These are phyloP conservation scores for Oryzias javanicus DNA, from an alignment of 2,113 vertebrate genomes.

Conservation along the genomic window DNA sequence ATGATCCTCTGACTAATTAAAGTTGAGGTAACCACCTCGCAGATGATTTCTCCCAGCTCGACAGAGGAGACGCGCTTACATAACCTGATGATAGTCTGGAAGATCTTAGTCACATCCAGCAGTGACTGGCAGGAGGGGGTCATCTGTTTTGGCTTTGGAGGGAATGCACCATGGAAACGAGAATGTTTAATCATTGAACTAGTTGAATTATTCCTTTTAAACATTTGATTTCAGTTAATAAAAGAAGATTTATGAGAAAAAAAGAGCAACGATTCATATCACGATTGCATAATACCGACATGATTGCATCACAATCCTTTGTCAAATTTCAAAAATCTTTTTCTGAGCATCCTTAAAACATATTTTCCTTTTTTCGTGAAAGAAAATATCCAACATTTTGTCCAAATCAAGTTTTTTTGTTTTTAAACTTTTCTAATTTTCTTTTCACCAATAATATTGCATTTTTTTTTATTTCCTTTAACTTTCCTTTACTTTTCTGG, in stretches of 20 bases:
- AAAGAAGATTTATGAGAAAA: neutral
- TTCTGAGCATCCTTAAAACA: too few species aligned
- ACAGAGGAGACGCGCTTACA: conserved; percentile 49
- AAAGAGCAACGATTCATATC: too few species aligned
- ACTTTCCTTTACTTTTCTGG: too few species aligned
- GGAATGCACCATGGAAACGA: conserved; percentile 12
- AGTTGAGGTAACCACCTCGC: conserved; percentile 37
- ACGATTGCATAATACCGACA: too few species aligned
- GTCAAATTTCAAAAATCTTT: too few species aligned
- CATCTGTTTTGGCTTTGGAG: conserved; percentile 26
- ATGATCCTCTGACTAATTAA: conserved; percentile 54
- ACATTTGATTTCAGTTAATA: conserved; percentile 3
- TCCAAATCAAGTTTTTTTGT: too few species aligned
- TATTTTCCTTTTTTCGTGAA: too few species aligned
- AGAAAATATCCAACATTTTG: too few species aligned
- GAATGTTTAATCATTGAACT: conserved; percentile 1
- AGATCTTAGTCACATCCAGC: conserved; percentile 48
- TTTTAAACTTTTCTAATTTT: too few species aligned
- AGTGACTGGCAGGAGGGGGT: conserved; percentile 60
- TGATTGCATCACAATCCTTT: too few species aligned
- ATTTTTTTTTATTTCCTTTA: too few species aligned
- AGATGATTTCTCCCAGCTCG: conserved; percentile 49
- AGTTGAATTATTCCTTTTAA: neutral
- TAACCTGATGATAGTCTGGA: conserved; percentile 47
- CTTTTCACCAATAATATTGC: too few species aligned